Conservation (phyloP, 2,113 vertebrate genomes). For the Mesitornis unicolor region DNA sequence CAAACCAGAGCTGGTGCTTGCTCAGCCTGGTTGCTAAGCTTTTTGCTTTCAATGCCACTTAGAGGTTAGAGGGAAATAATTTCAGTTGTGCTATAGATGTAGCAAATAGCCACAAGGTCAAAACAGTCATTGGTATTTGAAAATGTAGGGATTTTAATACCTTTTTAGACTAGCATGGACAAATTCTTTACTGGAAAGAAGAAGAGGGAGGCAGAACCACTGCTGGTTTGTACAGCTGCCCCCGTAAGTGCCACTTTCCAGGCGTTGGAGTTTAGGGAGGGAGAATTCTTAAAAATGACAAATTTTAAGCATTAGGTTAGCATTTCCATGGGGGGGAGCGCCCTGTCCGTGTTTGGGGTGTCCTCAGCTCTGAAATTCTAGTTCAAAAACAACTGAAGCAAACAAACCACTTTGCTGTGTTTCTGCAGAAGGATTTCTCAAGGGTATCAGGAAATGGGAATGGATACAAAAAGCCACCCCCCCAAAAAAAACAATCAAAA, state of each 20-base stretch:
- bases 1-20: neutral
- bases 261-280: neutral
- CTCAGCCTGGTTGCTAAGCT: neutral
- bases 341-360: conserved; percentile 26
- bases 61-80: neutral
- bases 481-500: neutral
- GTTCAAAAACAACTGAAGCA: neutral
- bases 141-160: neutral
- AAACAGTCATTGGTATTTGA: neutral
- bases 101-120: neutral
- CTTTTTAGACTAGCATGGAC: neutral
- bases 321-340: neutral
- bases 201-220: neutral
- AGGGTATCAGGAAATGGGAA: conserved; percentile 41
- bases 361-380: conserved; percentile 64
- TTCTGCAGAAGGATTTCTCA: conserved; percentile 72
- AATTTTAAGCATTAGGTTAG: neutral
- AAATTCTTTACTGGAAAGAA: neutral
- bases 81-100: neutral
- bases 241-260: neutral
- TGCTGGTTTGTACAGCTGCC: neutral
- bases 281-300: no score
- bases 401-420: conserved; percentile 48
- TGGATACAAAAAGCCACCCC: conserved; percentile 36
- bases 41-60: neutral